These are phyloP conservation scores for Tetranychus piercei DNA, from an alignment of 2,888 invertebrate species.

Conservation along the genomic window DNA sequence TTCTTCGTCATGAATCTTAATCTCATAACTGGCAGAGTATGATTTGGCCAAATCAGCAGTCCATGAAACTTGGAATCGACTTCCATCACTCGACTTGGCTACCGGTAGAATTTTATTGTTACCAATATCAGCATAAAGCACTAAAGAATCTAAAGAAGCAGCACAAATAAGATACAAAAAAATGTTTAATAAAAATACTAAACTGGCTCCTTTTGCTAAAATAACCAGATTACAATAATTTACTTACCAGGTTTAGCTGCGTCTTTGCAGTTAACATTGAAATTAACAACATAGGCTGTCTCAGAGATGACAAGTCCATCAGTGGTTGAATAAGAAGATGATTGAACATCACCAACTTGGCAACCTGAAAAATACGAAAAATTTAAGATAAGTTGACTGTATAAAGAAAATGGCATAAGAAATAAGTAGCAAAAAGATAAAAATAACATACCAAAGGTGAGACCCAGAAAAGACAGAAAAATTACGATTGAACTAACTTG, in stretches of 20 bases:
- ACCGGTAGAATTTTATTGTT: not conserved
- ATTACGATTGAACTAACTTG: too few relatives aligned
- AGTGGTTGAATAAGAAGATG: slow-evolving; percentile 55
- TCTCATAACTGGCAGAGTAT: slow-evolving; percentile 55
- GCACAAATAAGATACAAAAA: not conserved
- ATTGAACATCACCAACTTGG: slow-evolving; percentile 15
- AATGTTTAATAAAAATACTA: not conserved
- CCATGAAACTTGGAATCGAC: slow-evolving; percentile 61
- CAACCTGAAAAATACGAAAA: not conserved
- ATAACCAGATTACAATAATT: not conserved
- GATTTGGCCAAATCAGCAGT: slow-evolving; percentile 67
- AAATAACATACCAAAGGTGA: too few relatives aligned
- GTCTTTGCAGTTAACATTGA: slow-evolving; percentile 54
- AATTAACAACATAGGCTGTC: slow-evolving; percentile 80
- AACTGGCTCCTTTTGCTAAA: not conserved
- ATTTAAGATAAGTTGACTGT: too few relatives aligned
- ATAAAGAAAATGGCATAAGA: too few relatives aligned
- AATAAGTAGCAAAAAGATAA: too few relatives aligned
- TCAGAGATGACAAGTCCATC: slow-evolving; percentile 75
- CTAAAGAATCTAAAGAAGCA: not conserved
- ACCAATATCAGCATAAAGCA: slow-evolving; percentile 6
- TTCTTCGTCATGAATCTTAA: slow-evolving; percentile 76
- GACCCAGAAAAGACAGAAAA: too few relatives aligned
- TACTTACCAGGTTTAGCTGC: slow-evolving; percentile 25
- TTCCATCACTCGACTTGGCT: slow-evolving; percentile 1